phyloP scores from a whole-genome alignment of 2,888 invertebrate species.

The Mythimna impura region DNA sequence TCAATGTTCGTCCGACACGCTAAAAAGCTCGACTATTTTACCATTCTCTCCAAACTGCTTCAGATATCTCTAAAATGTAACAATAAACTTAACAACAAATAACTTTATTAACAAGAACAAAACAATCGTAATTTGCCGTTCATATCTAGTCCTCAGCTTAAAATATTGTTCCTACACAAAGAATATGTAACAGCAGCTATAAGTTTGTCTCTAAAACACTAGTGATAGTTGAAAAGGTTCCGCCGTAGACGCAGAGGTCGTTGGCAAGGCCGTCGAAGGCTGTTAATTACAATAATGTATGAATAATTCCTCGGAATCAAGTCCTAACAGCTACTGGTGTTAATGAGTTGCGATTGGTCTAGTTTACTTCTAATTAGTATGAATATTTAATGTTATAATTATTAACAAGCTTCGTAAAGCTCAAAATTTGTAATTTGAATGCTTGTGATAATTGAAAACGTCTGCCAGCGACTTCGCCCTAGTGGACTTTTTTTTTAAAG shows the following conservation, averaged over 20 bases:
- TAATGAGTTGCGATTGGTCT: conserved; percentile 34
- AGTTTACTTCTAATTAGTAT: conserved; percentile 13
- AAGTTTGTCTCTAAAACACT: conserved; percentile 42
- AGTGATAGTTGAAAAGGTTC: conserved; percentile 79
- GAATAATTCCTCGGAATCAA: conserved; percentile 54
- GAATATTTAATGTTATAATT: conserved; percentile 1
- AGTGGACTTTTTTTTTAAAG: too few relatives aligned
- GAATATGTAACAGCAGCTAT: conserved; percentile 28
- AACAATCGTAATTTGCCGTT: conserved; percentile 14
- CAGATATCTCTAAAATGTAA: background rate
- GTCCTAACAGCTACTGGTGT: conserved; percentile 15
- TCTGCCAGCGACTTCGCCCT: too few relatives aligned
- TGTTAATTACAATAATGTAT: conserved; percentile 34
- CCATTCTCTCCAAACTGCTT: conserved; percentile 14
- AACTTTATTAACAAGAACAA: background rate
- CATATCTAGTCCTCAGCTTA: background rate
- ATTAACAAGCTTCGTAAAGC: conserved; percentile 1
- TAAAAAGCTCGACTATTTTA: background rate
- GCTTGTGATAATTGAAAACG: too few relatives aligned
- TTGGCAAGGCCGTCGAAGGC: conserved; percentile 73
- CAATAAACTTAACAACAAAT: background rate
- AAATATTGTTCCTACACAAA: too few relatives aligned
- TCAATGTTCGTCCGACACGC: background rate
- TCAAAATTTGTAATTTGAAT: background rate
- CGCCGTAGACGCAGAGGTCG: conserved; percentile 77